Conservation (phyloP, 2,888 invertebrate species). For the Cecidostiba fungosa region DNA sequence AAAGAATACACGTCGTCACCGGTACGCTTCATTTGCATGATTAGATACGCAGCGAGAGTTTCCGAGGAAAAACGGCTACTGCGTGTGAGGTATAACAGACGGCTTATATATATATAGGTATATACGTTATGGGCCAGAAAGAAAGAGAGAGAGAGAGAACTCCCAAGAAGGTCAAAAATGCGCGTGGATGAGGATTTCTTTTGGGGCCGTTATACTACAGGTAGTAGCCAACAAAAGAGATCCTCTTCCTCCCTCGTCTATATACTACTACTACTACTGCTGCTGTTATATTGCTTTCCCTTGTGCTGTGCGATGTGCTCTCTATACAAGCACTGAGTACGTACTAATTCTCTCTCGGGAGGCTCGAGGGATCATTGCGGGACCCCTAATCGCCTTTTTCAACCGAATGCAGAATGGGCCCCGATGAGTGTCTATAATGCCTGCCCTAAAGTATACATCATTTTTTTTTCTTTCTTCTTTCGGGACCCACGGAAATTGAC, state of each 20-base stretch:
- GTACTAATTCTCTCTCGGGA: not conserved
- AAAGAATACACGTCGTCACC: not conserved
- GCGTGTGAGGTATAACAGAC: slow-evolving; percentile 12
- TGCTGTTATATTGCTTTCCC: not conserved
- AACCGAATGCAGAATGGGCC: not conserved
- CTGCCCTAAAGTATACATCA: not conserved
- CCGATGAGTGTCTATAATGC: not conserved
- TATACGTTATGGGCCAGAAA: no score
- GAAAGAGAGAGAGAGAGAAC: not conserved
- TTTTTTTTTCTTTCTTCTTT: not conserved
- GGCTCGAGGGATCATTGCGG: not conserved
- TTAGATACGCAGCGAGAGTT: slow-evolving; percentile 6
- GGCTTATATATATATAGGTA: no score
- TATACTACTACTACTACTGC: not conserved
- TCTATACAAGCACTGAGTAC: slow-evolving; percentile 10
- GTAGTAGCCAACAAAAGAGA: slow-evolving; percentile 1
- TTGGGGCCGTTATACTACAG: not conserved
- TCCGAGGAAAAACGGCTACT: slow-evolving; percentile 7
- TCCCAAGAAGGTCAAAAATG: slow-evolving; percentile 13
- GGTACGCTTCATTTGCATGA: not conserved
- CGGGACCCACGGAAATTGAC: not conserved
- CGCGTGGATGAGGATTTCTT: not conserved
- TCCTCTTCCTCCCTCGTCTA: not conserved
- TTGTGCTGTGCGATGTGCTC: not conserved
- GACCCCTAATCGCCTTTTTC: not conserved